Base-by-base conservation (phyloP, 1,140 invertebrate genomes). In the Agrilus planipennis region DNA sequence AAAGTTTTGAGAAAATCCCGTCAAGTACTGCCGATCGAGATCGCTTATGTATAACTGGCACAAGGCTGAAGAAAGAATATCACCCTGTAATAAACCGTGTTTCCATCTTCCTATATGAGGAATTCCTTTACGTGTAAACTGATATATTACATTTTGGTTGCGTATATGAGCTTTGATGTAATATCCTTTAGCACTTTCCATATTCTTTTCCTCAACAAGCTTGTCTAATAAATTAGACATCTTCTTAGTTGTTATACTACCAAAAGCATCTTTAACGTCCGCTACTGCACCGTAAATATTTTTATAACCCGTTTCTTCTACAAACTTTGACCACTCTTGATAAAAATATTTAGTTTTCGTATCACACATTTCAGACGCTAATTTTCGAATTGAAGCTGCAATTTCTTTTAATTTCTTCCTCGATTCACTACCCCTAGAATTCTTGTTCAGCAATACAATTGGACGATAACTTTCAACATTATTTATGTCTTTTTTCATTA, bases 221-320 rank as follows among this genome's bases (percentile, higher is more conserved):
- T n/a, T n/a, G n/a, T n/a, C n/a, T n/a, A n/a, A n/a, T n/a, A n/a
- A n/a, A n/a, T n/a, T n/a, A n/a, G n/a, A n/a, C n/a, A n/a, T n/a
- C n/a, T n/a, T n/a, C n/a, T n/a, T n/a, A n/a, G n/a, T n/a, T n/a
- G n/a, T 36, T n/a, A 36, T 36, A 22, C 23, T 36, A 10, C 34
- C 34, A 36, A 36, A 36, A 3, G 34, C 34, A 36, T 36, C 34
- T 15, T 22, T 20, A 5, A 36, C 21, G 17, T 36, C 34, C 20
- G 23, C 14, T 36, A 21, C 23, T 2, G 15, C 21, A 20, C 18
- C 34, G 17, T 36, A 36, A 10, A 36, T 23, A 4, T 36, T 20
- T 22, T 23, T 5, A 36, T 21, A 6, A 10, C 17, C 17, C 2
- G 21, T 14, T 15, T 3, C 11, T 7, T 5, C 18, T 14, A 36